Base-by-base conservation (phyloP, 2,113 vertebrate species). In the Amphiprion percula region DNA sequence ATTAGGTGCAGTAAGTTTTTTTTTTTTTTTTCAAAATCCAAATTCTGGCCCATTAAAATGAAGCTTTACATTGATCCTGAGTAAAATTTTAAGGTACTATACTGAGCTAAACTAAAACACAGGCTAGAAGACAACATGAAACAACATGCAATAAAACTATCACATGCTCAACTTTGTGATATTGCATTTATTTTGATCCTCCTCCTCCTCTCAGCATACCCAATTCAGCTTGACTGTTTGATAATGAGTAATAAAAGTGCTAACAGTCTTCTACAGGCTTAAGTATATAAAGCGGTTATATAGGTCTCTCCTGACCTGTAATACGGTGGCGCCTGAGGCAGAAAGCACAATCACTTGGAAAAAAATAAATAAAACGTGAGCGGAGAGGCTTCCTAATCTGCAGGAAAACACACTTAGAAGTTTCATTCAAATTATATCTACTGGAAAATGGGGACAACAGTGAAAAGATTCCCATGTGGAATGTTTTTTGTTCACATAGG, bases 281-380 rank as follows among this genome's bases (percentile, higher is more conserved):
- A 72, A 79, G 68, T 87, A 68, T 78, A 78, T 88, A 88, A 90
- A 92, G 63, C 65, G 76, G 84, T 83, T 77, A 62, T 77, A 80
- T 61, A 54, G 74, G 82, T 90, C 87, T 89, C 88, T 82, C 55
- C 68, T 80, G 83, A 84, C 77, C 85, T 82, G 82, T 84, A 78
- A 92, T 79, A 85, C 70, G 75, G 82, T 66, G 47, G 75, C 68
- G 79, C 87, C 88, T 67, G 19, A 77, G 80, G 88, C 88, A 85
- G 68, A 92, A 87, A 93, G 79, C 73, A 73, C 84, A 92, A 89
- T 93, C 90, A 90, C 70, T 70, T 75, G 3, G 64, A 33, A 67
- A 81, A 81, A 53, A 64, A 53, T 16, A 59, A 56, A 77, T 53
- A 62, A 58, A 66, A 86, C 69, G 81, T 68, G 67, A 56, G 55